Percentiles rank a stretch among this genome's conserved stretches.
These are phyloP conservation scores for Micronycteris hirsuta DNA, from an alignment of 2,113 vertebrate genomes.

Conservation along the genomic window DNA sequence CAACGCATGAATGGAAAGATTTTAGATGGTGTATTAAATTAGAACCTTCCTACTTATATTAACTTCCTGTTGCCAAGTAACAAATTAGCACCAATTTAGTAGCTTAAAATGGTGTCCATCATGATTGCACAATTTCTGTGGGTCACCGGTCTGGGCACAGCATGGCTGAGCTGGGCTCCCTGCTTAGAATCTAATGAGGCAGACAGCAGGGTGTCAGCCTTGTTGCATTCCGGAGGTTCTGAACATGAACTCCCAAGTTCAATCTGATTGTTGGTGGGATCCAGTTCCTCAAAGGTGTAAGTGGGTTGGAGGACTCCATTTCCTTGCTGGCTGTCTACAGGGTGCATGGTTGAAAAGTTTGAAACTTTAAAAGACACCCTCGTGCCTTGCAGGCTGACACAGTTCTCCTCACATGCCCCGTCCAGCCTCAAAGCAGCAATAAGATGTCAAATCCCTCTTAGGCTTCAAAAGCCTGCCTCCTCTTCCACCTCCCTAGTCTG, in stretches of 20 bases:
- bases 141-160: neutral
- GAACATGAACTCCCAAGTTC: neutral
- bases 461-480: neutral
- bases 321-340: neutral
- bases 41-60: neutral
- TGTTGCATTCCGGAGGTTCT: neutral
- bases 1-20: neutral
- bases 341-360: too few relatives aligned
- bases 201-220: neutral
- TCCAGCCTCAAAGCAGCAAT: neutral
- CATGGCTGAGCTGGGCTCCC: neutral
- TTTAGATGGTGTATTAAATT: neutral
- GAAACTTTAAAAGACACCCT: too few relatives aligned
- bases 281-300: accelerated
- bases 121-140: neutral
- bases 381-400: neutral
- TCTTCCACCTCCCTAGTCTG: neutral
- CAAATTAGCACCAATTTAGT: neutral
- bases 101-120: neutral
- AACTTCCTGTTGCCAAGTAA: neutral
- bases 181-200: neutral
- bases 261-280: neutral
- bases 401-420: neutral
- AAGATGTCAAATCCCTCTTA: neutral
- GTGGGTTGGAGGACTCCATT: neutral